Conservation (phyloP, 2,113 vertebrate species). For the Saccopteryx leptura region DNA sequence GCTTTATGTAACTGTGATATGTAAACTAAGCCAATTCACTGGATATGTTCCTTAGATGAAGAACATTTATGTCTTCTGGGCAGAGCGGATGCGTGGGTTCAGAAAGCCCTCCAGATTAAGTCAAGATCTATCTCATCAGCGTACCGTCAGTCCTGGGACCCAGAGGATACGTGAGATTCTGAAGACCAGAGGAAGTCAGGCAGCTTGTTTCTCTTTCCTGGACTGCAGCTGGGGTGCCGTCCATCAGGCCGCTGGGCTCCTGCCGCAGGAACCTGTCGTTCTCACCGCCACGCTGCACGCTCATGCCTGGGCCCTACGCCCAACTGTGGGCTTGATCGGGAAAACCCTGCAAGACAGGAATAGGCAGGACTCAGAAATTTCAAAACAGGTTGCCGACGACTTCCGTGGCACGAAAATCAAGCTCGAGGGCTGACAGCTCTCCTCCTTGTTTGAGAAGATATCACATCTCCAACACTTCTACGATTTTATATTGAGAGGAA, state of each 20-base stretch:
- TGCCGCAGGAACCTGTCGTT: constrained; percentile 78
- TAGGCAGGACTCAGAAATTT: constrained; percentile 15
- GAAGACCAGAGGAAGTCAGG: constrained; percentile 76
- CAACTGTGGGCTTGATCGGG: constrained; percentile 70
- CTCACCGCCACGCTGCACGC: constrained; percentile 78
- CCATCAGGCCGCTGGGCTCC: constrained; percentile 79
- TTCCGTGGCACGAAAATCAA: background rate
- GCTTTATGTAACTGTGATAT: background rate
- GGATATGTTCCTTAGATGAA: background rate
- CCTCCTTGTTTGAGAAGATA: background rate
- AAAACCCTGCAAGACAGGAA: constrained; percentile 80
- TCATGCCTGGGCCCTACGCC: constrained; percentile 84
- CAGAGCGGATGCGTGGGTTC: background rate
- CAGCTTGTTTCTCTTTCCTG: constrained; percentile 80
- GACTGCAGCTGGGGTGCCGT: constrained; percentile 66
- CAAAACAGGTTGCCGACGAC: background rate
- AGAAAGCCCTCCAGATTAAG: background rate
- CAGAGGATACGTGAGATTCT: constrained; percentile 61
- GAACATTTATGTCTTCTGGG: background rate
- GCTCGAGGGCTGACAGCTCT: background rate
- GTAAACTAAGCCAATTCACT: background rate
- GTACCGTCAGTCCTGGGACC: constrained; percentile 86
- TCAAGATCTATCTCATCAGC: background rate
- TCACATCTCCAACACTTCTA: background rate
- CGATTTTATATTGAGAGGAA: constrained; percentile 31